Evolutionary conservation across 2,113 vertebrate species (phyloP), one percentile per base, ranked within the genome.

Genomic region (Empidonax traillii): DNA sequence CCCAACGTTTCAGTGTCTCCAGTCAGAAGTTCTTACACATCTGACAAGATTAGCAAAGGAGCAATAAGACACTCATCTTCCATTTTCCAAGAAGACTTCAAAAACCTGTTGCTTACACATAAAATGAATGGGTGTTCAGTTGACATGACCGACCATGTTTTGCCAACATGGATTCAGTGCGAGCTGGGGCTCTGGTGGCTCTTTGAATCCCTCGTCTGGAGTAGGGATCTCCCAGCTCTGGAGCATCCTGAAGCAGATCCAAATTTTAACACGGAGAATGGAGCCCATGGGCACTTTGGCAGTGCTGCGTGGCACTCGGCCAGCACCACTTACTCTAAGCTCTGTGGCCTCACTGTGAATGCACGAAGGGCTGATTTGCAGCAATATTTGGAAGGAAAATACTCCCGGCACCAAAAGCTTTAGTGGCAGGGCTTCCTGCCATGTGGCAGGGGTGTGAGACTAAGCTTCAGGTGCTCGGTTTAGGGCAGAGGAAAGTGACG

Each of bases 281-380:
- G 94, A 93, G 91, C 93, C 94, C 90, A 94, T 63, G 95, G 96
- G 93, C 84, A 87, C 89, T 94, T 93, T 87, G 92, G 95, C 96
- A 96, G 76, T 6, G 86, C 63, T 92, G 69, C 1, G 4, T 92
- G 96, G 94, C 95, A 21, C 47, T 66, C 1, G 1, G 95, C 95
- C 96, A 97, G 83, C 91, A 75, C 62, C 77, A 23, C 89, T 97
- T 78, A 80, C 72, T 80, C 92, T 71, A 39, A 95, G 94, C 86
- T 80, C 83, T 3, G 2, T 30, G 65, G 92, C 86, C 91, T 90
- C 24, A 4, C 91, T 74, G 84, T 31, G 80, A 84, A 92, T 27
- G 76, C 93, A 89, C 93, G 68, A 92, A 78, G 86, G 69, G 76
- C 91, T 17, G 73, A 91, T 94, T 39, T 31, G 51, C 65, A 82